These are phyloP conservation scores for Nixonia krombeini DNA, from an alignment of 1,140 invertebrate genomes.

Conservation along the genomic window DNA sequence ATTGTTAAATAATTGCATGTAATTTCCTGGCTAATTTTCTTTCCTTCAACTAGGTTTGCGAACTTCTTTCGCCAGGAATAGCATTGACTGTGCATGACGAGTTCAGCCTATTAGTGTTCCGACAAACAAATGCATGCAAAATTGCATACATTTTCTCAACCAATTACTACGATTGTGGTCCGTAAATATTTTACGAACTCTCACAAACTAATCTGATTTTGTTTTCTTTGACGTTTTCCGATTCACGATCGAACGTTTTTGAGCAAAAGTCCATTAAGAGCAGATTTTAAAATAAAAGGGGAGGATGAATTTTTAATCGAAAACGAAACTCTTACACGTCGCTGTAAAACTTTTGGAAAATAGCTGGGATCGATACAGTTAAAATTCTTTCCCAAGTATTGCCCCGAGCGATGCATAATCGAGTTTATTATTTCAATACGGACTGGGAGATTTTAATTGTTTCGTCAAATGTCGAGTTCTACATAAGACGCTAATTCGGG, in stretches of 20 bases:
- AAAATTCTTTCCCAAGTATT: neutral
- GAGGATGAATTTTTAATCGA: neutral
- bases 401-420: neutral
- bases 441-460: neutral
- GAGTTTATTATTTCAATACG: neutral
- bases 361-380: neutral
- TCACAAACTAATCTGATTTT: neutral
- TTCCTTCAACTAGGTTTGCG: too few relatives aligned
- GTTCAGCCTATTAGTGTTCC: too few relatives aligned
- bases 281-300: too few relatives aligned
- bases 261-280: too few relatives aligned
- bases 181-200: neutral
- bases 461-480: neutral
- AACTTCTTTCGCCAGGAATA: too few relatives aligned
- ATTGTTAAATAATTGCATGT: too few relatives aligned
- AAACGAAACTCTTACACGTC: neutral
- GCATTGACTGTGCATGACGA: too few relatives aligned
- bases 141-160: constrained; percentile 15
- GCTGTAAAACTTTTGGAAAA: neutral
- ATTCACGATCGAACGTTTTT: too few relatives aligned
- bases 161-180: neutral
- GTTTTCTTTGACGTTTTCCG: neutral
- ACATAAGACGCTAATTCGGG: constrained; percentile 11
- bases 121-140: neutral
- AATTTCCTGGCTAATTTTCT: too few relatives aligned